Evolutionary conservation across 2,113 vertebrate genomes (phyloP).

Genomic region (Heterochromis multidens): DNA sequence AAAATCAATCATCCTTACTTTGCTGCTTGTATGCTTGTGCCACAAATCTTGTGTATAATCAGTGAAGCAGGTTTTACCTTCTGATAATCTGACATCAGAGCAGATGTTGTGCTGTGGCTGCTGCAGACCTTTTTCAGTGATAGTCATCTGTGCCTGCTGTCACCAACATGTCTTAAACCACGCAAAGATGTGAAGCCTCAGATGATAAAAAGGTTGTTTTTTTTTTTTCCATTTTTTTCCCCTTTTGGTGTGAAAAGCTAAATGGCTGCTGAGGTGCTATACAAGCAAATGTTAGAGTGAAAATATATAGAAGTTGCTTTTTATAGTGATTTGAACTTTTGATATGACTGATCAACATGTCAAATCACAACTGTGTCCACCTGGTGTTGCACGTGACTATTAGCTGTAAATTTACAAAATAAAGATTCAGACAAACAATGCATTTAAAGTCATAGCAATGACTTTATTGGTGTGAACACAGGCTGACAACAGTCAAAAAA

Average conservation of each 20-base stretch:
- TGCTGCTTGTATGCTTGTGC: background rate
- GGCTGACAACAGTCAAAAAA: background rate
- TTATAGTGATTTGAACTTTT: background rate
- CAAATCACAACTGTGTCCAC: background rate
- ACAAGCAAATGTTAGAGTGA: background rate
- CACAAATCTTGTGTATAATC: background rate
- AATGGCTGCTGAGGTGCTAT: background rate
- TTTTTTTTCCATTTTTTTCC: background rate
- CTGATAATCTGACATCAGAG: background rate
- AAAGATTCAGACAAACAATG: no score
- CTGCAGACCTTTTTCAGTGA: background rate
- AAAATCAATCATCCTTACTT: background rate
- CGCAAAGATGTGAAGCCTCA: background rate
- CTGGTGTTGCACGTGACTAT: background rate
- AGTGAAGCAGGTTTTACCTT: background rate
- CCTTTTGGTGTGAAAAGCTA: background rate
- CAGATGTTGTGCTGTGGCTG: background rate
- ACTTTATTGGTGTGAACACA: constrained; percentile 48
- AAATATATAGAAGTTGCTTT: background rate
- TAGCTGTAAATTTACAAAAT: background rate
- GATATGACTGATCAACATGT: background rate
- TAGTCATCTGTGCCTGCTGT: background rate
- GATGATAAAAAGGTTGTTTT: background rate
- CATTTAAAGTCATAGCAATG: background rate
- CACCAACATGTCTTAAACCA: background rate